These are phyloP conservation scores for Galerucella nymphaeae DNA, from an alignment of 2,888 invertebrate species.

Conservation along the genomic window DNA sequence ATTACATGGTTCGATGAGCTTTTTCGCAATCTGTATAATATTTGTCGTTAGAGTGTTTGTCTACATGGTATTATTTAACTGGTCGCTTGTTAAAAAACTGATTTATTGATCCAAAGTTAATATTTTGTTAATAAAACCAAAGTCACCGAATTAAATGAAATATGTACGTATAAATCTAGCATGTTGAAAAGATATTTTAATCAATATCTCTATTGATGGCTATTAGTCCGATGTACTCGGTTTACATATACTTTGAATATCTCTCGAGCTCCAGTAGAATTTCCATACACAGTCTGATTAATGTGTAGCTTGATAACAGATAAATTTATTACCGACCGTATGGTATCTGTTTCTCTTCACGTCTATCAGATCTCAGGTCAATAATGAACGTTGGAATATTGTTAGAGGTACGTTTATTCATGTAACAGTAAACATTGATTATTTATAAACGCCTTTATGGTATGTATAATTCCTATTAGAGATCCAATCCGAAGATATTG, in stretches of 20 bases:
- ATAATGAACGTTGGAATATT: conserved; percentile 53
- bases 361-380: conserved; percentile 55
- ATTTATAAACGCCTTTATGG: conserved; percentile 5
- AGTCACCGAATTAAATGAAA: not conserved
- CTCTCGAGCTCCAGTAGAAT: conserved; percentile 25
- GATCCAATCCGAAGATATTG: not conserved
- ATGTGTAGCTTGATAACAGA: conserved; percentile 52
- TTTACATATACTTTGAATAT: conserved; percentile 21
- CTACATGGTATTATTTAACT: no score
- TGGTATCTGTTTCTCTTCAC: conserved; percentile 54
- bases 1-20: no score
- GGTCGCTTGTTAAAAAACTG: no score
- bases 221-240: conserved; percentile 1
- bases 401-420: conserved; percentile 51
- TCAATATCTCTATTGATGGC: conserved; percentile 16
- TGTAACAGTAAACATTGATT: conserved; percentile 13
- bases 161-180: not conserved
- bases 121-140: no score
- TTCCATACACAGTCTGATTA: conserved; percentile 48
- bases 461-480: conserved; percentile 1
- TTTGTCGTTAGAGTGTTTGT: no score
- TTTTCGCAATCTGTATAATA: no score
- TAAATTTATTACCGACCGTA: conserved; percentile 53
- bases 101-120: no score
- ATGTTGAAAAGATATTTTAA: conserved; percentile 1